Percentiles rank a stretch among this genome's conserved stretches.
phyloP scores from a whole-genome alignment of 2,797 vertebrate species.

The Macrochelys suwanniensis region DNA sequence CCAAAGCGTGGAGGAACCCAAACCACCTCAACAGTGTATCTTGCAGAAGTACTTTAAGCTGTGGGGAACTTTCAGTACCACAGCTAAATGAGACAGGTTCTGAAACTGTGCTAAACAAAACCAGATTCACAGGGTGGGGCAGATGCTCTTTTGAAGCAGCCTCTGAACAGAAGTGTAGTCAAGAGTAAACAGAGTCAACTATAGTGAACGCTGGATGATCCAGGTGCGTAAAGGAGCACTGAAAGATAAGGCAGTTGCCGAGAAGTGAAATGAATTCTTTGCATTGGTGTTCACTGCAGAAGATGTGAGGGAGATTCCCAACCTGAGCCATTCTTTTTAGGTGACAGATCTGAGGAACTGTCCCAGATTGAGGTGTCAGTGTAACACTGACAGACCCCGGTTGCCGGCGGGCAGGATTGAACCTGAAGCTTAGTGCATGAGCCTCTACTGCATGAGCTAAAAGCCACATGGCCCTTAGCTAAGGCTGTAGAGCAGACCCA shows the following conservation, averaged over 20 bases:
- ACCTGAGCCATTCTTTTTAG: background rate
- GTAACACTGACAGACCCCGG: no score
- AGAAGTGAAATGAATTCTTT: background rate
- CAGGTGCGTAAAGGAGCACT: background rate
- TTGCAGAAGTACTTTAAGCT: background rate
- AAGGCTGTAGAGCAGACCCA: no score
- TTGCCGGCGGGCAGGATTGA: no score
- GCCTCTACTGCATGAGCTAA: no score
- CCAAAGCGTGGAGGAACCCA: background rate
- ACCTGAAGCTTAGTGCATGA: no score
- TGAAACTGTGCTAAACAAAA: constrained; percentile 20
- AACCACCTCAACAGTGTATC: background rate
- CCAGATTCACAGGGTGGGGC: constrained; percentile 28
- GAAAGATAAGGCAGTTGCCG: background rate
- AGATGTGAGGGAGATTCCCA: background rate
- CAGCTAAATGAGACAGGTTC: constrained; percentile 15
- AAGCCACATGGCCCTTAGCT: no score
- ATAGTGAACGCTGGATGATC: background rate
- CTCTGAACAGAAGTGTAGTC: background rate
- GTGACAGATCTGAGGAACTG: background rate
- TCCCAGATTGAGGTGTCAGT: background rate
- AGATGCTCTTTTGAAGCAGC: constrained; percentile 18
- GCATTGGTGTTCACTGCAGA: background rate
- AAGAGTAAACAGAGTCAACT: background rate
- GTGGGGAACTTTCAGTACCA: background rate